phyloP scores from a whole-genome alignment of 1,140 invertebrate species.

The Bacillus rossius region DNA sequence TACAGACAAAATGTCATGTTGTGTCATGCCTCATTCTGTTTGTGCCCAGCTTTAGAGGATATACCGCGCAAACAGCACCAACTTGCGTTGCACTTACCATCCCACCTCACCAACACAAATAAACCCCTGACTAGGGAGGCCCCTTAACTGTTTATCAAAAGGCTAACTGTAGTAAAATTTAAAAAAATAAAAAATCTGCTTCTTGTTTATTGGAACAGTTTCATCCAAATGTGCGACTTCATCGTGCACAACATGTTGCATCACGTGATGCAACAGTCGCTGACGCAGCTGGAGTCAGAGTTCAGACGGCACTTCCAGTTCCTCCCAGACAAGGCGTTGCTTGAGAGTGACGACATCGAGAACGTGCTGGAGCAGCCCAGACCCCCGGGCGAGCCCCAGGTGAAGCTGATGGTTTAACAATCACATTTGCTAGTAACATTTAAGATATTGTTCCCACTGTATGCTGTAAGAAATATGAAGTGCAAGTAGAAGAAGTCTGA shows the following conservation, averaged over 20 bases:
- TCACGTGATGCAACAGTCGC: constrained; percentile 58
- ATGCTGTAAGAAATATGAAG: not conserved
- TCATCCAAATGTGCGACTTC: constrained; percentile 69
- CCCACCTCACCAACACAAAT: too few species aligned
- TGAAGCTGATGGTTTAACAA: too few species aligned
- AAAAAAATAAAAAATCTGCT: too few species aligned
- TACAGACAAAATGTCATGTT: too few species aligned
- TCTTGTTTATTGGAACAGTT: constrained; percentile 48
- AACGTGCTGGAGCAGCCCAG: constrained; percentile 9
- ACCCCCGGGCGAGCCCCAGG: constrained; percentile 11
- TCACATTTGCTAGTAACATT: constrained; percentile 5
- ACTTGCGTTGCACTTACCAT: too few species aligned
- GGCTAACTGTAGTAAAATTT: too few species aligned
- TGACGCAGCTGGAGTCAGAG: constrained; percentile 51
- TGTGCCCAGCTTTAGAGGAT: too few species aligned
- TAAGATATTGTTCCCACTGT: not conserved
- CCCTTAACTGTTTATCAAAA: too few species aligned
- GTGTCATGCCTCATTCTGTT: too few species aligned
- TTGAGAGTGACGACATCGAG: constrained; percentile 24
- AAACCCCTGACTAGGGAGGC: too few species aligned
- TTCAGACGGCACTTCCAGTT: constrained; percentile 53
- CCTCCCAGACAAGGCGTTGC: constrained; percentile 43
- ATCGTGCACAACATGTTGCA: constrained; percentile 63
- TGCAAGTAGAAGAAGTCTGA: too few species aligned
- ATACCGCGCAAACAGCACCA: too few species aligned